These are phyloP conservation scores for Heliconius ismenius DNA, from an alignment of 2,888 invertebrate species.

Conservation along the genomic window DNA sequence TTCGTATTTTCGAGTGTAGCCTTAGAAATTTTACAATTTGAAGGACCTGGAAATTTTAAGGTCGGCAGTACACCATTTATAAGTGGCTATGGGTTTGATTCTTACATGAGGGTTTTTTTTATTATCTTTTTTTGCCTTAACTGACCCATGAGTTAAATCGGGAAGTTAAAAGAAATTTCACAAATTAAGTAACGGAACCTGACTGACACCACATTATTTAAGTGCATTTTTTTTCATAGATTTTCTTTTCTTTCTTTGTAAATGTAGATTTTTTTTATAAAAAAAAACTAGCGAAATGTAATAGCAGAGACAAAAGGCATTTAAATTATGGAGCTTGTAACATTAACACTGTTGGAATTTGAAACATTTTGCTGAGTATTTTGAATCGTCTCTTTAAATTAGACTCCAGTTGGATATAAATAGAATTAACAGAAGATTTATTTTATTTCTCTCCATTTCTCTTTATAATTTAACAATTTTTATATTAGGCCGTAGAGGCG, in stretches of 20 bases:
- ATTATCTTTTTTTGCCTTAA: neutral
- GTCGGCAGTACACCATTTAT: neutral
- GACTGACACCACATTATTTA: neutral
- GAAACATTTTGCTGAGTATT: slow-evolving; percentile 8
- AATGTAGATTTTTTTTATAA: neutral
- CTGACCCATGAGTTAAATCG: no score
- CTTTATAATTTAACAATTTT: neutral
- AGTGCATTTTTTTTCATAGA: neutral
- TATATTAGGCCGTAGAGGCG: no score
- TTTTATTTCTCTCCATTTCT: neutral
- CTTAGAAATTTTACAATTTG: neutral
- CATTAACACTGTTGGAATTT: slow-evolving; percentile 23
- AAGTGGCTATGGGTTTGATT: neutral
- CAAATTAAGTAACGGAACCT: neutral
- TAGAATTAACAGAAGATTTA: slow-evolving; percentile 7
- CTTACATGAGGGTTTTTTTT: neutral
- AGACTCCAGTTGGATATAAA: slow-evolving; percentile 5
- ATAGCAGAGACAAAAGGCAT: slow-evolving; percentile 1
- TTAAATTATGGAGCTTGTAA: slow-evolving; percentile 11
- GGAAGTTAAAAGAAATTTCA: no score
- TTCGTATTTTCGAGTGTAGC: neutral
- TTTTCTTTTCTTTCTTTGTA: neutral
- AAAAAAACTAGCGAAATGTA: neutral
- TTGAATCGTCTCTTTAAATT: slow-evolving; percentile 7
- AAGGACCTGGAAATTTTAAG: neutral